Percentiles rank a stretch among this genome's conserved stretches.
Conservation (phyloP, 2,888 invertebrate species). For the Cryptocephalus moraei region DNA sequence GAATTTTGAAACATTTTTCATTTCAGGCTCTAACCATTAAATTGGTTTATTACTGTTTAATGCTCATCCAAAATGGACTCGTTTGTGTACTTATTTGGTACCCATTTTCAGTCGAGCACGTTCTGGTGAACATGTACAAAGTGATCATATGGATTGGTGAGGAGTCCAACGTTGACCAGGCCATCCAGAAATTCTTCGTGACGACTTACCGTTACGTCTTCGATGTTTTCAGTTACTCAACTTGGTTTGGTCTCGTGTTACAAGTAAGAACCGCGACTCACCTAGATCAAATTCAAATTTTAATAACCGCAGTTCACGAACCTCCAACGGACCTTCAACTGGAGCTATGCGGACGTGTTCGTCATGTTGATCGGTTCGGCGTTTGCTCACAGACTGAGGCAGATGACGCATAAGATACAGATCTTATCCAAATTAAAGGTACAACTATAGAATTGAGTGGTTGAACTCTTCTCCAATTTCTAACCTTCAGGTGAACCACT, state of each 20-base stretch:
- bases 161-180: conserved; percentile 2
- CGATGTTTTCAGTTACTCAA: conserved; percentile 10
- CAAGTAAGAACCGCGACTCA: conserved; percentile 10
- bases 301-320: conserved; percentile 11
- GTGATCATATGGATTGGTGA: conserved; percentile 5
- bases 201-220: conserved; percentile 12
- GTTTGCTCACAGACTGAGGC: conserved; percentile 14
- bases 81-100: too few relatives aligned
- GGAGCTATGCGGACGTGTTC: conserved; percentile 19
- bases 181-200: conserved; percentile 9
- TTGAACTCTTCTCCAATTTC: too few relatives aligned
- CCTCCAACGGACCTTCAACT: conserved; percentile 19
- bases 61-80: too few relatives aligned
- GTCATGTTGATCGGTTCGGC: conserved; percentile 17
- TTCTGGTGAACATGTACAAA: conserved; percentile 11
- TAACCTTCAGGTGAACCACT: conserved; percentile 11
- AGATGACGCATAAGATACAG: conserved; percentile 13
- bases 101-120: conserved; percentile 9
- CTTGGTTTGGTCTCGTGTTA: conserved; percentile 13
- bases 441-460: too few relatives aligned
- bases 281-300: neutral
- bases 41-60: too few relatives aligned
- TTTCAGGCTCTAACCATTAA: too few relatives aligned
- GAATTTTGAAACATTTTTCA: too few relatives aligned
- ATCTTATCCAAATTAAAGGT: conserved; percentile 11